Percentiles rank a stretch among this genome's conserved stretches.
These are phyloP conservation scores for Lacanobia wlatinum DNA, from an alignment of 2,888 invertebrate genomes.

Conservation along the genomic window DNA sequence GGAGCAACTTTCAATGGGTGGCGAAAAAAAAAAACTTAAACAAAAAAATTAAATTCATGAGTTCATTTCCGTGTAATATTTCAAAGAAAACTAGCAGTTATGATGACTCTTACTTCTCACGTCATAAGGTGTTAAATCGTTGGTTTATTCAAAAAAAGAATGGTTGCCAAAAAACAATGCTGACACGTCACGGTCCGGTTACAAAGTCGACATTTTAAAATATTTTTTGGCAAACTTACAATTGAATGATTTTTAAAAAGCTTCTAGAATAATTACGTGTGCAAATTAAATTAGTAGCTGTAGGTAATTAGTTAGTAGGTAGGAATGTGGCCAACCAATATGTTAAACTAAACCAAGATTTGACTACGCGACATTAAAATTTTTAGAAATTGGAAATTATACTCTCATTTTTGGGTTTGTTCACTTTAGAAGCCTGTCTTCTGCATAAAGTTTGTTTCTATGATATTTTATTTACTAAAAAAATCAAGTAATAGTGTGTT, in stretches of 20 bases:
- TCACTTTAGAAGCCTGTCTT: no score
- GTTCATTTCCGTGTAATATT: slow-evolving; percentile 45
- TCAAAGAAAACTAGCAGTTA: not conserved
- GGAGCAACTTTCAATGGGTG: not conserved
- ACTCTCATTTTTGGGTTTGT: no score
- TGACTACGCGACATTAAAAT: no score
- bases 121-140: slow-evolving; percentile 24
- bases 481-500: no score
- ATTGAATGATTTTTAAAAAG: slow-evolving; percentile 50
- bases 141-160: slow-evolving; percentile 7
- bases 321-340: no score
- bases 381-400: no score
- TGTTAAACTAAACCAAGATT: no score
- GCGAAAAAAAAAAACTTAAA: slow-evolving; percentile 12
- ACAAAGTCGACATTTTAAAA: slow-evolving; percentile 55
- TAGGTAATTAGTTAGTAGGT: not conserved
- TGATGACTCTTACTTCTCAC: slow-evolving; percentile 4
- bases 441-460: no score
- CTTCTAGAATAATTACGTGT: slow-evolving; percentile 41
- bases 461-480: no score
- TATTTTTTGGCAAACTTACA: slow-evolving; percentile 60
- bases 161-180: slow-evolving; percentile 59
- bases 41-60: slow-evolving; percentile 16
- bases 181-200: slow-evolving; percentile 42
- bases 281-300: slow-evolving; percentile 8